Evolutionary conservation across 2,797 vertebrate genomes (phyloP).

Genomic region (Tapera naevia): DNA sequence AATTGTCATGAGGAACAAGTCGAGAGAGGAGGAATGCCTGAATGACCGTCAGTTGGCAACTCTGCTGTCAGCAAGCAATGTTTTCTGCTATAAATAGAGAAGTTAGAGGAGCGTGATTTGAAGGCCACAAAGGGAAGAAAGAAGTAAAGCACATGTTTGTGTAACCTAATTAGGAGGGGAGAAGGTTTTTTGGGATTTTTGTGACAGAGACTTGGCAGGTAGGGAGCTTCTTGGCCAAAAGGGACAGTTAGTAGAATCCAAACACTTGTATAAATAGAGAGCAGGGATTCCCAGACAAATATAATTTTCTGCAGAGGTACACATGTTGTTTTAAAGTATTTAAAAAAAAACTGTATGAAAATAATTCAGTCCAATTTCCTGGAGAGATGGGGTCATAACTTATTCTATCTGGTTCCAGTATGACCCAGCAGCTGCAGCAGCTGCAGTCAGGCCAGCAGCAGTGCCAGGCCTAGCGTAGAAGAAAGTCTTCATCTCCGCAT

Average conservation of each 20-base stretch:
- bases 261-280: neutral
- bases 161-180: neutral
- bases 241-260: neutral
- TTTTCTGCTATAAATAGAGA: neutral
- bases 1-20: neutral
- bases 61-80: neutral
- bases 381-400: neutral
- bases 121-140: neutral
- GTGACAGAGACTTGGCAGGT: neutral
- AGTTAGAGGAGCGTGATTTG: neutral
- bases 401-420: accelerated
- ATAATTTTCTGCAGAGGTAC: neutral
- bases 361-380: neutral
- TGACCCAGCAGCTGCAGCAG: accelerated
- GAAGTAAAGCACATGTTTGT: neutral
- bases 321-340: neutral
- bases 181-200: neutral
- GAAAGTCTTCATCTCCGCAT: neutral
- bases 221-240: neutral
- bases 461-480: accelerated
- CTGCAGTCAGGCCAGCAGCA: accelerated
- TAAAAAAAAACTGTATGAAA: neutral
- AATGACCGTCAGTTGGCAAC: accelerated
- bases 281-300: neutral
- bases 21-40: neutral